These are phyloP conservation scores for Euplagia quadripunctaria DNA, from an alignment of 2,888 invertebrate species.

Conservation along the genomic window DNA sequence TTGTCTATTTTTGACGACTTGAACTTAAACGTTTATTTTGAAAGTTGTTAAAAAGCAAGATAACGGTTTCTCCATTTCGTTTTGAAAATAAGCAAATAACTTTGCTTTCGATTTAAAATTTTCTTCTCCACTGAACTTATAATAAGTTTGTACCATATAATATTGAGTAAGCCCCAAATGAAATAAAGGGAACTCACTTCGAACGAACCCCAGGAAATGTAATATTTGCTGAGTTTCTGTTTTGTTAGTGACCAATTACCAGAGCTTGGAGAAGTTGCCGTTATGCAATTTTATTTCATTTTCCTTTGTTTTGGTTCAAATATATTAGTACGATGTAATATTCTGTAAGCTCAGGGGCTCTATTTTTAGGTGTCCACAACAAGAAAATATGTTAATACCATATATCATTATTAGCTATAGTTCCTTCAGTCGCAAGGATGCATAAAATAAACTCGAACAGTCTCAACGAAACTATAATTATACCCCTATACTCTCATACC, in stretches of 20 bases:
- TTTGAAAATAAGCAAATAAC: neutral
- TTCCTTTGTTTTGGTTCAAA: neutral
- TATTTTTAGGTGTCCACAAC: too few relatives aligned
- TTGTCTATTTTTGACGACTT: neutral
- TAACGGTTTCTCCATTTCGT: neutral
- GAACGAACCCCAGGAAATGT: neutral
- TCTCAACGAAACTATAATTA: neutral
- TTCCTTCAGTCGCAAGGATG: too few relatives aligned
- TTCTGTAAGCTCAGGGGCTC: too few relatives aligned
- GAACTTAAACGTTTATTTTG: neutral
- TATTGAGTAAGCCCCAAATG: neutral
- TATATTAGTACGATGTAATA: neutral
- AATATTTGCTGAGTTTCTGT: neutral
- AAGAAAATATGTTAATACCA: too few relatives aligned
- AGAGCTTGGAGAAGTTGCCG: neutral
- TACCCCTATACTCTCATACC: neutral
- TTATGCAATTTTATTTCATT: neutral
- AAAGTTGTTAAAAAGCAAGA: neutral
- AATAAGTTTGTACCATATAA: neutral
- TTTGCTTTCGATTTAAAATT: neutral
- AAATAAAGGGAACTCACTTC: neutral
- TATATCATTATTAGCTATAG: too few relatives aligned
- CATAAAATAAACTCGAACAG: neutral
- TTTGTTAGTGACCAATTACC: neutral
- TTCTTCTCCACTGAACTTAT: neutral